These are phyloP conservation scores for Podarcis raffonei DNA, from an alignment of 2,113 vertebrate genomes.

Conservation along the genomic window DNA sequence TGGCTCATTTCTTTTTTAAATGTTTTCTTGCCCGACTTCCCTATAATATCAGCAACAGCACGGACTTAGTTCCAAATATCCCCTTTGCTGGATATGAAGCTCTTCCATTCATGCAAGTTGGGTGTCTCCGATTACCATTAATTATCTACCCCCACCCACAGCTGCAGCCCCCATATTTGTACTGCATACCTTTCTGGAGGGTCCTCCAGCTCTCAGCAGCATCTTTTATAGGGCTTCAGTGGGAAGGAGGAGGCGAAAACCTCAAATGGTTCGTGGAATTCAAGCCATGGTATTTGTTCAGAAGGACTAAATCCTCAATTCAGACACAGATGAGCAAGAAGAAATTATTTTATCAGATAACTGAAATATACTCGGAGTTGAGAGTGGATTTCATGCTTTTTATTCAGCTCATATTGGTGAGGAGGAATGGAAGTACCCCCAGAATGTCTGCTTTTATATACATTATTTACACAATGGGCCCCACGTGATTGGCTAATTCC, in stretches of 20 bases:
- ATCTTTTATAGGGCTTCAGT: neutral
- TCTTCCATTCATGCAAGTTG: neutral
- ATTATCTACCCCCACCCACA: neutral
- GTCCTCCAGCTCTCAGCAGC: neutral
- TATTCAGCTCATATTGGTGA: too few relatives aligned
- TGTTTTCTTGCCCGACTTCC: neutral
- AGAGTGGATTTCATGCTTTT: too few relatives aligned
- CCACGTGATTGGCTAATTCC: too few relatives aligned
- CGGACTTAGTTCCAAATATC: neutral
- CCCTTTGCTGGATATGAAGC: neutral
- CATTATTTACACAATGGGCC: too few relatives aligned
- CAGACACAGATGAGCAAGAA: neutral
- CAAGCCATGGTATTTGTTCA: neutral
- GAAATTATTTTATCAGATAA: neutral
- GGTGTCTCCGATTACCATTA: neutral
- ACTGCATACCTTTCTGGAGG: neutral
- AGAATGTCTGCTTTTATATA: too few relatives aligned
- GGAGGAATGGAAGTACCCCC: too few relatives aligned
- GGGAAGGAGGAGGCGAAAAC: too few relatives aligned
- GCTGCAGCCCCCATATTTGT: too few relatives aligned
- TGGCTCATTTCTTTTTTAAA: constrained; percentile 11
- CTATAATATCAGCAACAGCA: neutral
- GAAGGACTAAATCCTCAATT: neutral
- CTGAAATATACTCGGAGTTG: too few relatives aligned
- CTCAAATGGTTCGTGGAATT: neutral